Conservation (phyloP, 2,113 vertebrate species). For the Solea senegalensis region DNA sequence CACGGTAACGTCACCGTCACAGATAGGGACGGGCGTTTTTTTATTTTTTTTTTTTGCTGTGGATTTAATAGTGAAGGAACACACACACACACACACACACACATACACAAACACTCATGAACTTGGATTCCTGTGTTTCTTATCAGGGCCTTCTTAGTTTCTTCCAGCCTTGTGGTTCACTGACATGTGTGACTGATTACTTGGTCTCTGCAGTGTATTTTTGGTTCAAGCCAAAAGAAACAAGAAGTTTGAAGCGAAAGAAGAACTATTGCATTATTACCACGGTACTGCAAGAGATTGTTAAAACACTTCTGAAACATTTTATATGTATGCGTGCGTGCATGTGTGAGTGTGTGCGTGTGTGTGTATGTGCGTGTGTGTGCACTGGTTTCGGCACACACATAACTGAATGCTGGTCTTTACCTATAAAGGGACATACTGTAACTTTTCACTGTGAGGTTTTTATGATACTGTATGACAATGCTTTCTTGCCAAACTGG, state of each 20-base stretch:
- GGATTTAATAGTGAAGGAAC: constrained; percentile 53
- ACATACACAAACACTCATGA: constrained; percentile 3
- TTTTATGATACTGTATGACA: constrained; percentile 76
- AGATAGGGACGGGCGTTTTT: constrained; percentile 45
- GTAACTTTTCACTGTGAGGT: constrained; percentile 82
- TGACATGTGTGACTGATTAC: constrained; percentile 47
- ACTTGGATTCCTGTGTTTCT: constrained; percentile 57
- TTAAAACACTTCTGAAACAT: constrained; percentile 51
- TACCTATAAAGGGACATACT: constrained; percentile 71
- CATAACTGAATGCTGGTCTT: constrained; percentile 70
- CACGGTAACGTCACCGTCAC: constrained; percentile 65
- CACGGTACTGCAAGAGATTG: constrained; percentile 57
- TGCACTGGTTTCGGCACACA: constrained; percentile 45
- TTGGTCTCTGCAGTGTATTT: constrained; percentile 50
- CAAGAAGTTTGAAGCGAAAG: constrained; percentile 51
- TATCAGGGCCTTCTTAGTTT: constrained; percentile 65
- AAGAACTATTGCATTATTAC: constrained; percentile 51
- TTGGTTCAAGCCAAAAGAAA: constrained; percentile 59
- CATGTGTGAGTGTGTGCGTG: constrained; percentile 27
- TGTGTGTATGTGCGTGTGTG: constrained; percentile 24
- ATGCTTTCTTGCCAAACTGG: constrained; percentile 79
- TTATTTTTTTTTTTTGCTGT: constrained; percentile 35
- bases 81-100: constrained; percentile 11
- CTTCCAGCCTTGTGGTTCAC: constrained; percentile 46
- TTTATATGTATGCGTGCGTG: constrained; percentile 52